Base-by-base conservation (phyloP, 2,797 vertebrate genomes). In the Stomatorhinus walkeri region DNA sequence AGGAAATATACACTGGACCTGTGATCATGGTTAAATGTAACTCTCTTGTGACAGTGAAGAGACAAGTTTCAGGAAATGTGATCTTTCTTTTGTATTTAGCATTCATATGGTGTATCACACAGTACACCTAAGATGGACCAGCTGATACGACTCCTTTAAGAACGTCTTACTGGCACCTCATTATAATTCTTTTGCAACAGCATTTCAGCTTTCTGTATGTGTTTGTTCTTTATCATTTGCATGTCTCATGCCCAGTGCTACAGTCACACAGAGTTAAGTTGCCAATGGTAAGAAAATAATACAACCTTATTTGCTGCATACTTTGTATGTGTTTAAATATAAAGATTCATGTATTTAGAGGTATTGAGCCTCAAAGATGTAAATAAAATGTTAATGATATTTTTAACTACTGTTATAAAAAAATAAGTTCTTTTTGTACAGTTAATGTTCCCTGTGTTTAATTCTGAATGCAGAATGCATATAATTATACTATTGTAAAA, bases 391-490 rank as follows among this genome's bases (percentile, higher is more conserved):
- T 87, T 85, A 56, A 88, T 36, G 56, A 87, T 87, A 84, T 90
- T 91, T 90, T 88, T 90, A 89, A 89, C 89, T 54, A 84, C 84
- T 88, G 89, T 91, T 89, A 92, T 89, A 90, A 88, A 89, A 85
- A 72, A 88, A 56, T 5, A 54, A 68, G 49, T 85, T 59, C 24
- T 89, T 91, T 89, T 90, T 93, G 92, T 95, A 95, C 94, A 94
- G 93, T 96, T 94, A 94, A 92, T 95, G 94, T 96, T 94, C 91
- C 92, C 90, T 89, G 94, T 96, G 93, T 95, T 94, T 93, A 93
- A 94, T 92, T 91, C 93, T 95, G 32, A 52, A 14, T 51, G 93
- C 89, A 91, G 91, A 95, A 93, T 93, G 92, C 91, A 92, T 92
- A 92, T 93, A 91, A 90, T 92, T 92, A 91, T 91, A 91, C 89